phyloP scores from a whole-genome alignment of 92 coral and sea anemone species.

The Palythoa grandis region DNA sequence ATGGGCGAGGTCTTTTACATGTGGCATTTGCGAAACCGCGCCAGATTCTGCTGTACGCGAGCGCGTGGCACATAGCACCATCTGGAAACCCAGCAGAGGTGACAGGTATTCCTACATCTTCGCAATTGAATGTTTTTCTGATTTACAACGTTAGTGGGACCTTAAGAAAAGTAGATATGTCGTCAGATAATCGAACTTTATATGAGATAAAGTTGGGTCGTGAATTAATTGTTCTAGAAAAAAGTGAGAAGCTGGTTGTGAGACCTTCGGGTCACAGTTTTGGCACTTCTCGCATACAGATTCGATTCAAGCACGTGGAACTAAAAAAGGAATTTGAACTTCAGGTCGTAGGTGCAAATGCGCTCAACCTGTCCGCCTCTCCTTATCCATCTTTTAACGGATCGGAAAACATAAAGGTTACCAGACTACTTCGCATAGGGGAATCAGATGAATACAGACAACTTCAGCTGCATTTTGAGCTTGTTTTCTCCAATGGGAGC shows the following conservation, averaged over 20 bases:
- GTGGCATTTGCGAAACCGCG: constrained; percentile 51
- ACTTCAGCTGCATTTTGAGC: constrained; percentile 21
- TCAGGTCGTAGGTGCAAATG: constrained; percentile 35
- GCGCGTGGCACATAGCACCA: constrained; percentile 34
- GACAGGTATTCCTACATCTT: constrained; percentile 23
- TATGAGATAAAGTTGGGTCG: constrained; percentile 17
- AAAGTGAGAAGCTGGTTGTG: constrained; percentile 11
- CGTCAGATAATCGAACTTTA: constrained; percentile 45
- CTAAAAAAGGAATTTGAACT: constrained; percentile 17
- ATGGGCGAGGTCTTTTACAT: constrained; percentile 27
- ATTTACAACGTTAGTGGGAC: constrained; percentile 50
- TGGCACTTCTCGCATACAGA: constrained; percentile 31
- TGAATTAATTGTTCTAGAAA: neutral
- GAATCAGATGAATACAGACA: constrained; percentile 42
- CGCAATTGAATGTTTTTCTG: constrained; percentile 38
- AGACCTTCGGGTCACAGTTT: constrained; percentile 45
- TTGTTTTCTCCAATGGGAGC: constrained; percentile 52
- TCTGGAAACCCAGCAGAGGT: constrained; percentile 49
- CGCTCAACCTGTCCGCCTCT: constrained; percentile 33
- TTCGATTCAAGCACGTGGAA: constrained; percentile 46
- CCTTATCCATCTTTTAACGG: constrained; percentile 47
- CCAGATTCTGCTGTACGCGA: constrained; percentile 4
- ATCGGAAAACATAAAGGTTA: constrained; percentile 23
- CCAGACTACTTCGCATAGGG: constrained; percentile 53
- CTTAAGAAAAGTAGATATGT: constrained; percentile 39